These are phyloP conservation scores for Bostrychus sinensis DNA, from an alignment of 2,113 vertebrate genomes.

Conservation along the genomic window DNA sequence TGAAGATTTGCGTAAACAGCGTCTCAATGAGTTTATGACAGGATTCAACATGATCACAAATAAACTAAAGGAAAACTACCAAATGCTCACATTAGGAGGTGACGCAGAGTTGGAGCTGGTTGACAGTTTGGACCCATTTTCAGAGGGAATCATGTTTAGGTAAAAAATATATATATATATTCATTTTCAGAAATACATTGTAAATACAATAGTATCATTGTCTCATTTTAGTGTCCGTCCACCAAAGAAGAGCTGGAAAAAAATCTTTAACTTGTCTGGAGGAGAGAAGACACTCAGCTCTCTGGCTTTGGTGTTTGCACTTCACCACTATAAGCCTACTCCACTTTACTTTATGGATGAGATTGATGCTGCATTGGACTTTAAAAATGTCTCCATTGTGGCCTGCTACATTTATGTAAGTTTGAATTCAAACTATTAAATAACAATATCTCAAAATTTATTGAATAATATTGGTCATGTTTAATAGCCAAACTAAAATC, in stretches of 20 bases:
- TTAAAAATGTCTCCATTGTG: conserved; percentile 98
- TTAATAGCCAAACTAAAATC: not conserved
- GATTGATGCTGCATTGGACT: conserved; percentile 96
- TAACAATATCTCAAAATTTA: too few species aligned
- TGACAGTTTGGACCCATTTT: conserved; percentile 97
- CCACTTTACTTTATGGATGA: conserved; percentile 99
- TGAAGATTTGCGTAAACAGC: conserved; percentile 90
- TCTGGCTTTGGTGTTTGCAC: conserved; percentile 93
- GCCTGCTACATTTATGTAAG: conserved; percentile 97
- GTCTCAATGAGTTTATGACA: conserved; percentile 96
- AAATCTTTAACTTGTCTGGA: conserved; percentile 97
- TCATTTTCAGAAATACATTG: too few species aligned
- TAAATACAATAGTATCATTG: not conserved
- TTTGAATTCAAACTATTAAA: conserved; percentile 53
- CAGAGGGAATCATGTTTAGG: conserved; percentile 98
- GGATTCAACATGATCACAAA: conserved; percentile 96
- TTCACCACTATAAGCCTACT: conserved; percentile 97
- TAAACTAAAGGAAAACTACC: conserved; percentile 98
- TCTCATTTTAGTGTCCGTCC: conserved; percentile 86
- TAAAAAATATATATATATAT: conserved; percentile 44
- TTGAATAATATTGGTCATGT: not conserved
- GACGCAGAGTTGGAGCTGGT: conserved; percentile 97
- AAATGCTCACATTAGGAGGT: conserved; percentile 96
- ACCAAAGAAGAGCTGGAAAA: conserved; percentile 99
- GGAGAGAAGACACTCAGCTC: conserved; percentile 98